Base-by-base conservation (phyloP, 2,888 invertebrate species). In the Petrolisthes cinctipes region DNA sequence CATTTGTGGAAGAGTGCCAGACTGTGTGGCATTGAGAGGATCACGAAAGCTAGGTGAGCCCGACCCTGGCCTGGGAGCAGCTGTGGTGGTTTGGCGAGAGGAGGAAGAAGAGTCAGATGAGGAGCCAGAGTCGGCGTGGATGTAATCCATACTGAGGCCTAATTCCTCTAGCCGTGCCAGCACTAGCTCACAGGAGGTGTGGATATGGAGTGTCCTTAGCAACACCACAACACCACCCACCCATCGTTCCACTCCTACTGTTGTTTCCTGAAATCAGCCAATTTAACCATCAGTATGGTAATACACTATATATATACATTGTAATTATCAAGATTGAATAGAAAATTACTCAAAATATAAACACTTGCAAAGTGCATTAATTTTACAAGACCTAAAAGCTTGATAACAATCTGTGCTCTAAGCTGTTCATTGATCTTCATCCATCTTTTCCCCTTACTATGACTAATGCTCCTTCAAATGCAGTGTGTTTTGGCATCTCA, bases 201-300 rank as follows among this genome's bases (percentile, higher is more conserved):
- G 94, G 0, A 94, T 93, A 86, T 95, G 92, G 90, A 94, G 91
- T 14, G 95, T 95, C 37, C 95, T 92, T 0, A 96, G 92, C 17
- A 96, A 92, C 4, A 95, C 94, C 92, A 95, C 93, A 85, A 95
- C 94, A 91, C 95, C 94, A 37, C 95, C 94, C 82, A 96, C 93
- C 94, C 96, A 96, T n/a, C 95, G 94, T 85, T 95, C 94, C 0
- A 94, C 92, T 80, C 93, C 94, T 61, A 92, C 92, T 68, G 94
- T 93, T 86, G 94, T 93, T 17, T 93, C 93, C 95, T 95, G 93
- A 37, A 37, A 37, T 0, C 37, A 37, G 2, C 37, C 37, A 37
- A 37, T 37, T 37, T 37, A 37, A 37, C 37, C 2, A 37, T 37
- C 37, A 37, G 37, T 37, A 37, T 37, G 37, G 37, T 37, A 37